Evolutionary conservation across 2,797 vertebrate genomes (phyloP).

Genomic region (Platalea minor): DNA sequence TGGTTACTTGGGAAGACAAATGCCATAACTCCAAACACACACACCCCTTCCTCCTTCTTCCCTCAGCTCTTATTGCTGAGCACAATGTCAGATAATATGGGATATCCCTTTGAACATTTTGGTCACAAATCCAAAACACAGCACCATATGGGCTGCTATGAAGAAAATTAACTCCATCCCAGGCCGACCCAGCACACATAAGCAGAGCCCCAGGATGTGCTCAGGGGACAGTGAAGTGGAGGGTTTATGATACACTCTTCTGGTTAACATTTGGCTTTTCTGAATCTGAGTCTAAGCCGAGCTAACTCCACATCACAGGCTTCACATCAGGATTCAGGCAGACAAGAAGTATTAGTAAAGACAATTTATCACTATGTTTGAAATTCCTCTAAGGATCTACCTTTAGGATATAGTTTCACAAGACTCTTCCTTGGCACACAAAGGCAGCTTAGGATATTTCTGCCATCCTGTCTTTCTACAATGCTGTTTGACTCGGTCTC

Average conservation of each 20-base stretch:
- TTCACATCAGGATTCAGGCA: not conserved
- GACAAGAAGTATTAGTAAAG: not conserved
- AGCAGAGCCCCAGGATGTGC: not conserved
- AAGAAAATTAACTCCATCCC: not conserved
- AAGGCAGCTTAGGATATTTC: not conserved
- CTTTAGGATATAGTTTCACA: not conserved
- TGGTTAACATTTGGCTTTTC: not conserved
- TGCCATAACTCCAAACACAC: not conserved
- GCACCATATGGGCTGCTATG: fast-evolving
- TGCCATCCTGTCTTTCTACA: fast-evolving
- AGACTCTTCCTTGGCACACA: not conserved
- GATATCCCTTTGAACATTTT: not conserved
- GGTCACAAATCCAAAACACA: not conserved
- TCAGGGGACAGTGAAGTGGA: not conserved
- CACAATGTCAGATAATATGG: not conserved
- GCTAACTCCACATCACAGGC: not conserved
- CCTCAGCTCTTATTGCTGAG: not conserved
- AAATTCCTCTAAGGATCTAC: not conserved
- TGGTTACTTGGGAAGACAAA: not conserved
- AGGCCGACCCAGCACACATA: not conserved
- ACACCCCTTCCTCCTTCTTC: fast-evolving
- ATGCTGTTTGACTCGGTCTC: fast-evolving
- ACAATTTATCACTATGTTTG: not conserved
- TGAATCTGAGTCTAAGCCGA: not conserved
- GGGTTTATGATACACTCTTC: not conserved